phyloP scores from a whole-genome alignment of 2,888 invertebrate species.

The Oligia latruncula region DNA sequence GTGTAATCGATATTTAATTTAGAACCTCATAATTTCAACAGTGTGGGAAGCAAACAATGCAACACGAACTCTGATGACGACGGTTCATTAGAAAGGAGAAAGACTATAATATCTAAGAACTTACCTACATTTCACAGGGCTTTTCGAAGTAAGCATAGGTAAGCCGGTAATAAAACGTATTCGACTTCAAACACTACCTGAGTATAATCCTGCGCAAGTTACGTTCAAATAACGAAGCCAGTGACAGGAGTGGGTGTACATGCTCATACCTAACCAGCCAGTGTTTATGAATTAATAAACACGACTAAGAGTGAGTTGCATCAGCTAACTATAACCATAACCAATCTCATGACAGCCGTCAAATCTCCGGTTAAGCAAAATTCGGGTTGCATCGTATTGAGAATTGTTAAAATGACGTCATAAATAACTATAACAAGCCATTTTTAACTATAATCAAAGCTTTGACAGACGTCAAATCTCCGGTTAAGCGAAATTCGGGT shows the following conservation, averaged over 20 bases:
- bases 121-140: neutral
- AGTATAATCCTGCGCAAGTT: constrained; percentile 55
- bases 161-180: constrained; percentile 1
- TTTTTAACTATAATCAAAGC: too few relatives aligned
- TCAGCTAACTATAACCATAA: too few relatives aligned
- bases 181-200: constrained; percentile 32
- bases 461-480: too few relatives aligned
- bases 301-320: too few relatives aligned
- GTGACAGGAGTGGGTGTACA: constrained; percentile 32
- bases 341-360: too few relatives aligned
- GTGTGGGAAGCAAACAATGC: constrained; percentile 28
- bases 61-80: constrained; percentile 7
- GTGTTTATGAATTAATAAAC: constrained; percentile 48
- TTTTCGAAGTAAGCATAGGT: neutral
- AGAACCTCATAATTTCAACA: constrained; percentile 4
- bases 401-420: too few relatives aligned
- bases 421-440: too few relatives aligned
- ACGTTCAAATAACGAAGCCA: constrained; percentile 44
- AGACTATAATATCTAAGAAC: neutral
- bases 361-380: too few relatives aligned
- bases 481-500: too few relatives aligned
- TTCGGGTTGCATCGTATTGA: too few relatives aligned
- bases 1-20: constrained; percentile 11
- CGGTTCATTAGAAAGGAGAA: constrained; percentile 12
- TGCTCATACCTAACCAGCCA: constrained; percentile 32